phyloP scores from a whole-genome alignment of 1,140 invertebrate genomes.

The Drosophila parvula region DNA sequence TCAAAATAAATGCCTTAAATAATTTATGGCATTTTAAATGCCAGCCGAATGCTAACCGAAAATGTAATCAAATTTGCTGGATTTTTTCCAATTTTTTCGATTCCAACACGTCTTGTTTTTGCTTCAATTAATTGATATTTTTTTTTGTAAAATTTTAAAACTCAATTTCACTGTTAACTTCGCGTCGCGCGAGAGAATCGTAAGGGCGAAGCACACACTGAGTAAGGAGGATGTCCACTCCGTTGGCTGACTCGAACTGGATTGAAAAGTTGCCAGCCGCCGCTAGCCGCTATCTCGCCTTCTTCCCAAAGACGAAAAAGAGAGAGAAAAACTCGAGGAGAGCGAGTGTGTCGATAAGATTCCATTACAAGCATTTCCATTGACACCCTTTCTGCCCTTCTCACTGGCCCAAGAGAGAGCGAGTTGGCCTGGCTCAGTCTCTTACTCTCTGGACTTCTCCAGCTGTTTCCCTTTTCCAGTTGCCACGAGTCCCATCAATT shows the following conservation, averaged over 20 bases:
- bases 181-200: constrained; percentile 41
- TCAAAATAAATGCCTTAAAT: constrained; percentile 76
- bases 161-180: constrained; percentile 37
- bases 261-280: constrained; percentile 68
- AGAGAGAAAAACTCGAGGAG: constrained; percentile 8
- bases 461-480: constrained; percentile 56
- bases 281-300: constrained; percentile 25
- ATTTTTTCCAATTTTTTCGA: neutral
- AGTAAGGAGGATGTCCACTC: constrained; percentile 57
- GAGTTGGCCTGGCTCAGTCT: constrained; percentile 1
- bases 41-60: constrained; percentile 8
- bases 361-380: constrained; percentile 63
- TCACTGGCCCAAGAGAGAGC: constrained; percentile 4
- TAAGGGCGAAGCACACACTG: constrained; percentile 7
- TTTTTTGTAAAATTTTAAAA: constrained; percentile 29
- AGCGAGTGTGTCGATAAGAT: constrained; percentile 70
- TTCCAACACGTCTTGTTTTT: neutral
- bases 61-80: constrained; percentile 13
- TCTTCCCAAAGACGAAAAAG: constrained; percentile 4
- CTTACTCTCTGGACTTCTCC: constrained; percentile 31
- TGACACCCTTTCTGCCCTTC: constrained; percentile 72
- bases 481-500: neutral
- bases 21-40: constrained; percentile 66
- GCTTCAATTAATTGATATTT: neutral
- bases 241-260: constrained; percentile 74